Evolutionary conservation across 2,113 vertebrate species (phyloP), one percentile per base, ranked within the genome.

Genomic region (Syngnathus floridae): DNA sequence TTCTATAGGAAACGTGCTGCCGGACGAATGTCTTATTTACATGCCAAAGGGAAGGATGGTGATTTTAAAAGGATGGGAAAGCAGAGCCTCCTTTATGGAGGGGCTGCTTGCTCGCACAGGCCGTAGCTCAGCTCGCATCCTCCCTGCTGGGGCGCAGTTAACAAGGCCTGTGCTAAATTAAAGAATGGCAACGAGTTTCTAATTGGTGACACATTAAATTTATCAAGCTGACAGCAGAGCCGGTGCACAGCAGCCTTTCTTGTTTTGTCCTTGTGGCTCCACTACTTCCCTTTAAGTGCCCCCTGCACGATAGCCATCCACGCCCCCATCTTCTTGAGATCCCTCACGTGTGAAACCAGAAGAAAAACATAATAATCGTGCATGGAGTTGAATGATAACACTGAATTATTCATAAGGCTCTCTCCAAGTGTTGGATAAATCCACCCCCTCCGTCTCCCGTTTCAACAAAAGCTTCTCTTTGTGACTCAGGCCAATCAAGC

Each of bases 161-260:
- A 94, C 92, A 93, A 96, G 92, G 92, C 88, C 73, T 84, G 67
- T 87, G 89, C 89, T 93, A 90, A 92, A 88, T 91, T 89, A 64
- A 88, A 89, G 92, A 93, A 93, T 89, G 89, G 90, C 91, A 92
- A 94, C 90, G 93, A 93, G 93, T 88, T 92, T 95, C 95, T 95
- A 96, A 95, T 96, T 94, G 93, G 92, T 91, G 92, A 94, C 93
- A 94, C 91, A 90, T 96, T 94, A 93, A 94, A 94, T 96, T 94
- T 94, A 94, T 95, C 93, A 92, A 92, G 82, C 89, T 94, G 94
- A 93, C 93, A 93, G 92, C 84, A 1, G 81, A 92, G 90, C 86
- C 84, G 86, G 88, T 88, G 90, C 84, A 65, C 86, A 69, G 31
- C 86, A 83, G 86, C 85, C 90, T 89, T 88, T 91, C 90, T 91